These are phyloP conservation scores for Halcyon leucocephala DNA, from an alignment of 2,797 vertebrate genomes.

Conservation along the genomic window DNA sequence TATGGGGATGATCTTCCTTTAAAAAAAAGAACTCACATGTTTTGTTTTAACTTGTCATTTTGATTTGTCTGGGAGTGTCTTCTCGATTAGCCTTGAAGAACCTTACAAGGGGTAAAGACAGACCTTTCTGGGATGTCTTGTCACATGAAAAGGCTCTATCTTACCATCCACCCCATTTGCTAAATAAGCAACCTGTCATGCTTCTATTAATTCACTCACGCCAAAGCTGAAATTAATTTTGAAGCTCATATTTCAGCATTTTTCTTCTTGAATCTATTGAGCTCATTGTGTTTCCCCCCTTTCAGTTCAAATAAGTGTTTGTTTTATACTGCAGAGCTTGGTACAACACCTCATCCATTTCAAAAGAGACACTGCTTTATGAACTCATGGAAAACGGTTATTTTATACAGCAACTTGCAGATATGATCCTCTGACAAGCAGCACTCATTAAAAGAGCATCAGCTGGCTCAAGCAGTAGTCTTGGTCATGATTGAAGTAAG, in stretches of 20 bases:
- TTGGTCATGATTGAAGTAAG: conserved; percentile 43
- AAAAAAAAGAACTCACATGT: background rate
- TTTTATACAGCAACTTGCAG: conserved; percentile 64
- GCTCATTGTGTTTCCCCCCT: background rate
- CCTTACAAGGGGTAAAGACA: background rate
- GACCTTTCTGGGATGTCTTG: background rate
- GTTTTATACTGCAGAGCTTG: conserved; percentile 40
- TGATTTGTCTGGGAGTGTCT: conserved; percentile 43
- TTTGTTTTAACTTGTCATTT: conserved; percentile 60
- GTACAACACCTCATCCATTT: conserved; percentile 54
- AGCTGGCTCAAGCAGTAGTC: conserved; percentile 23
- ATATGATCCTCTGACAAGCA: conserved; percentile 71
- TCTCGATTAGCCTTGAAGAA: conserved; percentile 50
- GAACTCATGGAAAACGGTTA: conserved; percentile 46
- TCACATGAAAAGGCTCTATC: conserved; percentile 5
- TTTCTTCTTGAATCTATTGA: conserved; percentile 28
- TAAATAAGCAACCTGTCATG: conserved; percentile 31
- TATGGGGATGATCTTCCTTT: background rate
- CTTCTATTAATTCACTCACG: conserved; percentile 37
- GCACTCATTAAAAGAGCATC: conserved; percentile 69
- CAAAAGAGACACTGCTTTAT: conserved; percentile 55
- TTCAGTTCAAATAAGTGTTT: conserved; percentile 57
- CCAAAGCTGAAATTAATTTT: conserved; percentile 38
- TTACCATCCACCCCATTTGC: background rate
- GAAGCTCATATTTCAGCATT: background rate